These are phyloP conservation scores for Tinamus guttatus DNA, from an alignment of 2,113 vertebrate species.

Conservation along the genomic window DNA sequence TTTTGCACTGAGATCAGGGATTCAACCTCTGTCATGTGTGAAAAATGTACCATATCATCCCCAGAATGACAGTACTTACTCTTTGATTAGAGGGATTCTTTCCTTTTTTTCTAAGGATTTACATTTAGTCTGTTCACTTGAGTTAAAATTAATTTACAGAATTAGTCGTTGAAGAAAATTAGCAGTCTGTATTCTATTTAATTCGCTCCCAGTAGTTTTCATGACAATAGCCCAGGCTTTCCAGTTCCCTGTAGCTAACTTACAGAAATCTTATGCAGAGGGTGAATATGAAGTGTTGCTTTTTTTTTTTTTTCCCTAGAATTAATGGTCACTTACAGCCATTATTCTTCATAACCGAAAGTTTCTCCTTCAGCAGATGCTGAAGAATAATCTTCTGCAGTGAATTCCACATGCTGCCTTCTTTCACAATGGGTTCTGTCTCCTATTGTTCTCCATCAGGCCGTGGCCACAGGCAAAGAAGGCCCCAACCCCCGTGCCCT, in stretches of 20 bases:
- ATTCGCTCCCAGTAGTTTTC: background rate
- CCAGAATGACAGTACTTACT: slow-evolving; percentile 25
- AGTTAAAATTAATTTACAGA: slow-evolving; percentile 50
- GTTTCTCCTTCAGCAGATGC: slow-evolving; percentile 63
- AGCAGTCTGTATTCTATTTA: background rate
- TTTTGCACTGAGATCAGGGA: slow-evolving; percentile 31
- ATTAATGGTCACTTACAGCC: slow-evolving; percentile 24
- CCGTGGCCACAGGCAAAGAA: slow-evolving; percentile 37
- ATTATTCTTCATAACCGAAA: slow-evolving; percentile 53
- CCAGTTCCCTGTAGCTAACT: background rate
- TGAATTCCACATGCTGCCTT: slow-evolving; percentile 20
- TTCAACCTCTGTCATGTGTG: slow-evolving; percentile 54
- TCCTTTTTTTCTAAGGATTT: slow-evolving; percentile 12
- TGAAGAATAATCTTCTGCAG: slow-evolving; percentile 52
- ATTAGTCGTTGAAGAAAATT: slow-evolving; percentile 40
- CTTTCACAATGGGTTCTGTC: background rate
- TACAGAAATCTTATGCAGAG: background rate
- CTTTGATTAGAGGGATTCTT: slow-evolving; percentile 2
- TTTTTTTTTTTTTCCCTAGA: background rate
- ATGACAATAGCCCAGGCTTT: background rate
- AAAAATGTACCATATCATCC: slow-evolving; percentile 53
- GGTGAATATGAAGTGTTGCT: slow-evolving; percentile 12
- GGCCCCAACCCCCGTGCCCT: slow-evolving; percentile 17
- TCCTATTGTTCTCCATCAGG: slow-evolving; percentile 46
- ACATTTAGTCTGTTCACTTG: slow-evolving; percentile 31